These are phyloP conservation scores for Bovichtus diacanthus DNA, from an alignment of 2,797 vertebrate species.

Conservation along the genomic window DNA sequence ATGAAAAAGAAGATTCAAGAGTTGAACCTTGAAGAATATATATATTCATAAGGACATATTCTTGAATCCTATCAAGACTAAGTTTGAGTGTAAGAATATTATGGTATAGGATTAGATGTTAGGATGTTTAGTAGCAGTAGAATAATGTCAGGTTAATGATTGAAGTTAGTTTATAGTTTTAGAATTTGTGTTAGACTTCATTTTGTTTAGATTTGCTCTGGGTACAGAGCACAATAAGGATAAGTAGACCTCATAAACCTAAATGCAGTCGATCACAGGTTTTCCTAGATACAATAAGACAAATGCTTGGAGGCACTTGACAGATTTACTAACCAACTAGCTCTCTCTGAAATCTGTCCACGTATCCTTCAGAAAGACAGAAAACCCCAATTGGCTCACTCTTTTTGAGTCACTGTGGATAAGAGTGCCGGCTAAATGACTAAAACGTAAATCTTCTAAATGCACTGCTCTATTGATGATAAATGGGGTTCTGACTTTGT, in stretches of 20 bases:
- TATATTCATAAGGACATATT: background rate
- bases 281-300: background rate
- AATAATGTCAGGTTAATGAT: background rate
- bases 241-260: background rate
- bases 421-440: slow-evolving; percentile 21
- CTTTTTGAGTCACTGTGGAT: slow-evolving; percentile 6
- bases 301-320: background rate
- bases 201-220: background rate
- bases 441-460: slow-evolving; percentile 55
- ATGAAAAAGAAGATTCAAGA: background rate
- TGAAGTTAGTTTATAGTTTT: background rate
- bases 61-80: background rate
- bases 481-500: slow-evolving; percentile 40
- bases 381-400: slow-evolving; percentile 5
- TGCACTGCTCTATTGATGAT: slow-evolving; percentile 23
- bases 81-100: background rate
- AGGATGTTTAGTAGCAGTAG: background rate
- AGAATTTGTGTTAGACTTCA: background rate
- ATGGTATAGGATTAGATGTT: background rate
- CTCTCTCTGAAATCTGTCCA: background rate
- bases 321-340: slow-evolving; percentile 8
- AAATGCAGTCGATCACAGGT: background rate
- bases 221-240: background rate
- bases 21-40: background rate
- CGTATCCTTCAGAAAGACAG: background rate